Conservation (phyloP, 1,140 invertebrate genomes). For the Lutraria rhynchaena region DNA sequence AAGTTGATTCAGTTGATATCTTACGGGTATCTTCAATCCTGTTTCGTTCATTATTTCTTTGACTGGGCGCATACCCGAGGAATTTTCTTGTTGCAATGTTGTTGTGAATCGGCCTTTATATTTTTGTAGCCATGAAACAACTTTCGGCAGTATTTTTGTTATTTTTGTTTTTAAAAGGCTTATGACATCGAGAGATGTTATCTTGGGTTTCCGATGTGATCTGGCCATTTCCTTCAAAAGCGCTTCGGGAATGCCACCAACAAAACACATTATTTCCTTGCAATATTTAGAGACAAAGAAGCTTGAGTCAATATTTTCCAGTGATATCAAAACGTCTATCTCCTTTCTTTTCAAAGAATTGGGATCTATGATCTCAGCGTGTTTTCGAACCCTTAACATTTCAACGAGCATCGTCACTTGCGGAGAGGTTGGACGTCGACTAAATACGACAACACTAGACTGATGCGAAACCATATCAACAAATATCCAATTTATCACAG, state of each 20-base stretch:
- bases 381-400: neutral
- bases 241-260: neutral
- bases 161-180: neutral
- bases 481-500: neutral
- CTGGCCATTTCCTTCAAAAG: neutral
- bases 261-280: slow-evolving; percentile 1
- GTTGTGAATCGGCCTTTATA: neutral
- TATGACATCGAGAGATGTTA: too few relatives aligned
- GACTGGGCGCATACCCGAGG: too few relatives aligned
- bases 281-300: neutral
- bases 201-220: too few relatives aligned
- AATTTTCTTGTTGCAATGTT: neutral
- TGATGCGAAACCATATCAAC: neutral
- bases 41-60: neutral
- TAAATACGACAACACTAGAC: neutral
- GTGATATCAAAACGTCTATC: slow-evolving; percentile 11
- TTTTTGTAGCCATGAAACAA: neutral
- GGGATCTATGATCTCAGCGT: neutral
- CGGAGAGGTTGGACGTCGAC: neutral
- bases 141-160: too few relatives aligned
- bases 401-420: neutral
- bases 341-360: neutral
- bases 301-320: slow-evolving; percentile 3
- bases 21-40: neutral
- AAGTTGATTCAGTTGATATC: neutral